Percentiles rank a stretch among this genome's conserved stretches.
These are phyloP conservation scores for Hirundo rustica DNA, from an alignment of 2,797 vertebrate species.

Conservation along the genomic window DNA sequence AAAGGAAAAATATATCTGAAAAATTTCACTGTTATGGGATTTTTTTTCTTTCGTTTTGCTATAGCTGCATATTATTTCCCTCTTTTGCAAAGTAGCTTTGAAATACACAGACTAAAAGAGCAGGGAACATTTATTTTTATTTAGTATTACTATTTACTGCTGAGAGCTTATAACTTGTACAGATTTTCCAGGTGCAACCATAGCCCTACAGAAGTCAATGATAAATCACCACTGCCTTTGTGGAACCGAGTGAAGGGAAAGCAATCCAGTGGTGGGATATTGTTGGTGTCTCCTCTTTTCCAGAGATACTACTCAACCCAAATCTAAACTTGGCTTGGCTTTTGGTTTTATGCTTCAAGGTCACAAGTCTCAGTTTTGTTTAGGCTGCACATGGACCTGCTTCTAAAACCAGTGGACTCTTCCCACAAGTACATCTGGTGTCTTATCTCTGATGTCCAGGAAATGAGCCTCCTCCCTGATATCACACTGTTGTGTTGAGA, in stretches of 20 bases:
- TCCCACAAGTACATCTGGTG: neutral
- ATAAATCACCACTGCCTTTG: neutral
- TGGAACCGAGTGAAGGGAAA: neutral
- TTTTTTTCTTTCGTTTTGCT: neutral
- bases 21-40: neutral
- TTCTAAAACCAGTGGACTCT: neutral
- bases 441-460: neutral
- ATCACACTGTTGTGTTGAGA: neutral
- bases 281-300: neutral
- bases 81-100: neutral
- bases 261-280: accelerated
- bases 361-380: neutral
- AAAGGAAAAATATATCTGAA: neutral
- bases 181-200: neutral
- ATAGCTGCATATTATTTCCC: neutral
- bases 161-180: neutral
- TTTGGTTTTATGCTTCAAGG: neutral
- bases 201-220: neutral
- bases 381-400: neutral
- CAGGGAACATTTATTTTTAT: neutral
- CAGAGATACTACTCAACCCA: neutral
- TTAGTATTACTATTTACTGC: neutral
- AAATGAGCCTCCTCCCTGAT: neutral
- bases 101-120: neutral
- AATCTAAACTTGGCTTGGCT: neutral